Base-by-base conservation (phyloP, 2,113 vertebrate genomes). In the Indicator indicator region DNA sequence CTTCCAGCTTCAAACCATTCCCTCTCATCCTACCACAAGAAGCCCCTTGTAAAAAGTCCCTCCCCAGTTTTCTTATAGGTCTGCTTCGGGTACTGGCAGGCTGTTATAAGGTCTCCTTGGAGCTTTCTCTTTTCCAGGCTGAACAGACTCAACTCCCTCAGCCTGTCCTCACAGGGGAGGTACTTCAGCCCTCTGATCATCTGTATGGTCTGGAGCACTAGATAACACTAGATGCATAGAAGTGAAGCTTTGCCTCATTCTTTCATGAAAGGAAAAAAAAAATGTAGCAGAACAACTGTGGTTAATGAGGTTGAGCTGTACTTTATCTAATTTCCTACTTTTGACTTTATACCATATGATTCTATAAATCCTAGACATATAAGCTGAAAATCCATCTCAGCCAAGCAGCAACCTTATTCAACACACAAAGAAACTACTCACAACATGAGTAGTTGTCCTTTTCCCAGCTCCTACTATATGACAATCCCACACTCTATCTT, bases 221-320 rank as follows among this genome's bases (percentile, higher is more conserved):
- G 36, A 36, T 36, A 36, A 36, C 20, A 30, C 11, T 48, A 68
- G 60, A 62, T 20, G 58, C 4, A 9, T 5, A 46, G 19, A 20
- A 83, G 5, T 0, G 0, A 86, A 70, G 38, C 1, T 71, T 90
- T 50, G 69, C 54, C n/a, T 63, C 14, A 32, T 75, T 76, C 40
- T 91, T 79, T 80, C n/a, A 79, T 73, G 46, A 73, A 70, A 73
- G 38, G 27, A 67, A 32, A 79, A 91, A 78, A 93, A 36, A 36
- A 36, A 36, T 36, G 36, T 36, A 36, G 36, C 36, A 36, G 36
- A 36, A 36, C 36, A 36, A 36, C 36, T 55, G n/a, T 21, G 14
- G 54, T 85, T 88, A 85, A 88, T 19, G 59, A 0, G 21, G 73
- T 81, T 83, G 73, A 30, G 24, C 77, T 89, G 33, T 32, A 60